Percentiles rank a stretch among this genome's conserved stretches.
Evolutionary conservation across 2,113 vertebrate genomes (phyloP).

Genomic region (Podarcis raffonei): DNA sequence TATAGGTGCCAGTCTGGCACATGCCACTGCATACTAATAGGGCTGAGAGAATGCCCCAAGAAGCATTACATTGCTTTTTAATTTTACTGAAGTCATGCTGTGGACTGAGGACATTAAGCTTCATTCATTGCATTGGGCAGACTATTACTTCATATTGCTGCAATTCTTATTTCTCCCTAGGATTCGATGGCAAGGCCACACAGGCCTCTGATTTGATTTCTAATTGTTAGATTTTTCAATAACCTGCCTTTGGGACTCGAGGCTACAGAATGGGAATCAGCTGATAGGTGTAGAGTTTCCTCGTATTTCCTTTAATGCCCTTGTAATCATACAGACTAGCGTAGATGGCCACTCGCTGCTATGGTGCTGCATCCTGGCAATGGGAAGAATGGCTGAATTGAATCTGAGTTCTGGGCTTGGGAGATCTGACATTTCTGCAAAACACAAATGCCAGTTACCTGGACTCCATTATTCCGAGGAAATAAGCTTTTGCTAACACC

Average conservation of each 20-base stretch:
- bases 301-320: slow-evolving; percentile 40
- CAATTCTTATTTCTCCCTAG: slow-evolving; percentile 17
- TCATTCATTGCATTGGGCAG: slow-evolving; percentile 63
- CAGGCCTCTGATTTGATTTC: slow-evolving; percentile 51
- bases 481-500: slow-evolving; percentile 56
- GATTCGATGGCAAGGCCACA: slow-evolving; percentile 48
- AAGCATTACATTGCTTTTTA: slow-evolving; percentile 51
- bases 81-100: slow-evolving; percentile 56
- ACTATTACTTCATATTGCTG: slow-evolving; percentile 59
- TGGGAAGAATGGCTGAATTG: slow-evolving; percentile 49
- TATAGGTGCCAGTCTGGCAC: slow-evolving; percentile 19
- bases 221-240: slow-evolving; percentile 72
- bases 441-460: slow-evolving; percentile 51
- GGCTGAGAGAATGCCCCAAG: background rate
- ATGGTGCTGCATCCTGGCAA: slow-evolving; percentile 30
- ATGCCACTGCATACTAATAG: slow-evolving; percentile 53
- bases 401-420: slow-evolving; percentile 32
- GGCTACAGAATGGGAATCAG: slow-evolving; percentile 36
- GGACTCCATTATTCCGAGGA: slow-evolving; percentile 55
- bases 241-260: background rate
- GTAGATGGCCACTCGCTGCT: slow-evolving; percentile 35
- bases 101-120: slow-evolving; percentile 46
- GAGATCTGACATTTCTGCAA: slow-evolving; percentile 42
- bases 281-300: slow-evolving; percentile 54
- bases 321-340: slow-evolving; percentile 38